A percentile compares a stretch with the other conserved stretches of the same genome.
Evolutionary conservation across 2,797 vertebrate genomes (phyloP).

Genomic region (Malacoraja senta): DNA sequence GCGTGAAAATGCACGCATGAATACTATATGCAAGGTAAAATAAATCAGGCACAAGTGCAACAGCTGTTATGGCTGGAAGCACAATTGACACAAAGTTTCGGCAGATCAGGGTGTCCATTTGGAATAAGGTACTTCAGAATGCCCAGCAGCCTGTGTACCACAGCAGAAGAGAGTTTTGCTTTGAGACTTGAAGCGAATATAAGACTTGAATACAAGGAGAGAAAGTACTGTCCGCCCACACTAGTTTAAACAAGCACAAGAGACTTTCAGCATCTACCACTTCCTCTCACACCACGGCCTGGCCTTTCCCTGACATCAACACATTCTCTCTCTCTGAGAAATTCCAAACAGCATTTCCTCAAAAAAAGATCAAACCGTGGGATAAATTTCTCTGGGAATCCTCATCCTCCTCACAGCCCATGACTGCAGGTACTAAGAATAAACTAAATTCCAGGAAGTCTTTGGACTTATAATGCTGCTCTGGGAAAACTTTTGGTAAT

Average conservation of each 20-base stretch:
- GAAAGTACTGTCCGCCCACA: not conserved
- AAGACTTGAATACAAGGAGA: not conserved
- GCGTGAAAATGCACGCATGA: not conserved
- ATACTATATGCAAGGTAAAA: too few species aligned
- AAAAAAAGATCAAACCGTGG: conserved; percentile 30
- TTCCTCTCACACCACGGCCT: conserved; percentile 32
- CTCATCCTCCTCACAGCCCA: conserved; percentile 10
- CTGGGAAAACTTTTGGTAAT: conserved; percentile 8
- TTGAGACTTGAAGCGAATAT: not conserved
- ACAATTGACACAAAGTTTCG: not conserved
- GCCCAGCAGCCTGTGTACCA: not conserved
- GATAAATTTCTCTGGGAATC: conserved; percentile 33
- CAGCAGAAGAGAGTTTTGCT: not conserved
- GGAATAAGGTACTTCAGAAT: not conserved
- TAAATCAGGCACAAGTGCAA: not conserved
- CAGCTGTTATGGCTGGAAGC: not conserved
- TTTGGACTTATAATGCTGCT: not conserved
- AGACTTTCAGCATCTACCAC: not conserved
- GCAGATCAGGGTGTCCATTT: not conserved
- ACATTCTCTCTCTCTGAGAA: conserved; percentile 33
- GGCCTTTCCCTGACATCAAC: conserved; percentile 32
- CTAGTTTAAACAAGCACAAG: conserved; percentile 10
- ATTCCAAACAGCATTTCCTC: conserved; percentile 34
- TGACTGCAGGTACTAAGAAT: conserved; percentile 36
- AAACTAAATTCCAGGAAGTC: conserved; percentile 26